These are phyloP conservation scores for Phalloptychus januarius DNA, from an alignment of 2,797 vertebrate genomes.

Conservation along the genomic window DNA sequence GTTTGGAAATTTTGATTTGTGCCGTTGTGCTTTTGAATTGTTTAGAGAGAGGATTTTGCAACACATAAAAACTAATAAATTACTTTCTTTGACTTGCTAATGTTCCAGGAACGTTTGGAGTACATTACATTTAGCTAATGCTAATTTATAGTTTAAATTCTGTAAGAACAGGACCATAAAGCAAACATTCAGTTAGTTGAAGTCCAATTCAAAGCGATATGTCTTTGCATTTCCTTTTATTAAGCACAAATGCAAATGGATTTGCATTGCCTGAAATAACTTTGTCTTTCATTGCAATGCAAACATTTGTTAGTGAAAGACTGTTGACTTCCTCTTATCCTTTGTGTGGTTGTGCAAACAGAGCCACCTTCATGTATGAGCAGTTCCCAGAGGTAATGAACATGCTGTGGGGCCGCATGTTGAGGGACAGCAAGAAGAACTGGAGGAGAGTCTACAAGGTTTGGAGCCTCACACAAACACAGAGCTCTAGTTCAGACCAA, in stretches of 20 bases:
- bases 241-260: neutral
- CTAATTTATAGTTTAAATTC: neutral
- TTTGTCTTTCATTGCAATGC: too few relatives aligned
- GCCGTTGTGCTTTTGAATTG: neutral
- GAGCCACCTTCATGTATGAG: conserved; percentile 96
- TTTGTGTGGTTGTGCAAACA: conserved; percentile 43
- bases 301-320: neutral
- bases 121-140: neutral
- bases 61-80: neutral
- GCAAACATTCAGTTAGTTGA: conserved; percentile 6
- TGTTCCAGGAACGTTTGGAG: neutral
- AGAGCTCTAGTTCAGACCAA: neutral
- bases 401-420: conserved; percentile 98
- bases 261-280: neutral
- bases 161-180: neutral
- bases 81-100: neutral
- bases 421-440: conserved; percentile 99
- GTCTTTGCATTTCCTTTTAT: neutral
- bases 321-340: neutral
- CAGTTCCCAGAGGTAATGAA: conserved; percentile 99
- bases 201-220: neutral
- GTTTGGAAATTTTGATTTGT: neutral
- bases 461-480: conserved; percentile 25
- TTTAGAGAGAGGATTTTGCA: neutral
- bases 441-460: conserved; percentile 99